phyloP scores from a whole-genome alignment of 2,113 vertebrate genomes.

The Protobothrops flavoviridis region DNA sequence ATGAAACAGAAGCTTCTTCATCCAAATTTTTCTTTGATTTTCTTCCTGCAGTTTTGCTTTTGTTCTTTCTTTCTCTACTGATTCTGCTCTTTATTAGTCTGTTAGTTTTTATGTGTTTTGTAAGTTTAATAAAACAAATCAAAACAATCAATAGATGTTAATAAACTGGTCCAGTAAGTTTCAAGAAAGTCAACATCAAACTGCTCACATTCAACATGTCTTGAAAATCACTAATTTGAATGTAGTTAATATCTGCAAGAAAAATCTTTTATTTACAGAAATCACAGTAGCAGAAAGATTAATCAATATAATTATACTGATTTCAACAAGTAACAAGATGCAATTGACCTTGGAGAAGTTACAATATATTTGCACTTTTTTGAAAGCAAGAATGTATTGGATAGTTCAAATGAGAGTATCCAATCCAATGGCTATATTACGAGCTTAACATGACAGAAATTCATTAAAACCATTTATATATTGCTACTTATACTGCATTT shows the following conservation, averaged over 20 bases:
- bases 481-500: background rate
- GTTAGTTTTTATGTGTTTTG: background rate
- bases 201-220: background rate
- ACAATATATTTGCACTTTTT: background rate
- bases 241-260: background rate
- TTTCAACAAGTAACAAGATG: background rate
- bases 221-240: background rate
- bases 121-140: background rate
- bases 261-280: background rate
- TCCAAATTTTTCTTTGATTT: background rate
- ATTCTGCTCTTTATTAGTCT: background rate
- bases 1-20: background rate
- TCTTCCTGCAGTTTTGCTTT: background rate
- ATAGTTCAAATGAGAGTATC: background rate
- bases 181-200: background rate
- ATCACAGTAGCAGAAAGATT: background rate
- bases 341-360: background rate
- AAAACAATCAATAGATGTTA: background rate
- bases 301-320: background rate
- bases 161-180: background rate
- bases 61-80: background rate
- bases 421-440: background rate
- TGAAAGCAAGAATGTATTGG: background rate
- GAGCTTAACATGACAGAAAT: background rate
- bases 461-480: background rate